These are phyloP conservation scores for Hylomyscus alleni DNA, from an alignment of 2,797 vertebrate genomes.

Conservation along the genomic window DNA sequence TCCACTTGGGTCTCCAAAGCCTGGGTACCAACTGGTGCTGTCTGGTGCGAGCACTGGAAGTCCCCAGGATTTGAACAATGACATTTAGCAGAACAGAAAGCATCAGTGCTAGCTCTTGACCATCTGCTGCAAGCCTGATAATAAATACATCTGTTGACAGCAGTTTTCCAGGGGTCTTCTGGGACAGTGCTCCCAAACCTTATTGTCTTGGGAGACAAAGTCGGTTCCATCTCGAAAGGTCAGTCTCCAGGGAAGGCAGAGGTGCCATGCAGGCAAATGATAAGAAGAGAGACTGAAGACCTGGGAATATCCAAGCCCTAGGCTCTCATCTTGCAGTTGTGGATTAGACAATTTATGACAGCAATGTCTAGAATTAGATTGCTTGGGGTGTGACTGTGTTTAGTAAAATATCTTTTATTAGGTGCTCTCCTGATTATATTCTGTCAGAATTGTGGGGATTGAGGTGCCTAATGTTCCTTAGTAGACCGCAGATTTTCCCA, in stretches of 20 bases:
- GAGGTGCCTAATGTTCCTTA: constrained; percentile 18
- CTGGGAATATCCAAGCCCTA: neutral
- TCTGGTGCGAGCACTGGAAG: rapidly evolving
- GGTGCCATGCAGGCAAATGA: rapidly evolving
- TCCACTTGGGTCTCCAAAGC: neutral
- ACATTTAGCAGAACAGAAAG: neutral
- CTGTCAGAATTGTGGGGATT: neutral
- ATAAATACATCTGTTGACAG: neutral
- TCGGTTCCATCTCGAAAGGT: neutral
- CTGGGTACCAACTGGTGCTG: neutral
- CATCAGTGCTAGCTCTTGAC: neutral
- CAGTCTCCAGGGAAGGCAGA: neutral
- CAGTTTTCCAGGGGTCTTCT: neutral
- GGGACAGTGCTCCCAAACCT: neutral
- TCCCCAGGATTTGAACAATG: neutral
- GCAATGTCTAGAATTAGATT: neutral
- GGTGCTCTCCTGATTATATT: neutral
- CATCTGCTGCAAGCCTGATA: neutral
- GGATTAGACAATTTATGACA: neutral
- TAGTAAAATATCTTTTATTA: neutral
- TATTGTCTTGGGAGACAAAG: neutral
- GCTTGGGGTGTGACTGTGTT: neutral
- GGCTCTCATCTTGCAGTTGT: neutral
- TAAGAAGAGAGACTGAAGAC: neutral
- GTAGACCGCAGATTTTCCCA: neutral